phyloP scores from a whole-genome alignment of 2,797 vertebrate species.

The Sciurus vulgaris region DNA sequence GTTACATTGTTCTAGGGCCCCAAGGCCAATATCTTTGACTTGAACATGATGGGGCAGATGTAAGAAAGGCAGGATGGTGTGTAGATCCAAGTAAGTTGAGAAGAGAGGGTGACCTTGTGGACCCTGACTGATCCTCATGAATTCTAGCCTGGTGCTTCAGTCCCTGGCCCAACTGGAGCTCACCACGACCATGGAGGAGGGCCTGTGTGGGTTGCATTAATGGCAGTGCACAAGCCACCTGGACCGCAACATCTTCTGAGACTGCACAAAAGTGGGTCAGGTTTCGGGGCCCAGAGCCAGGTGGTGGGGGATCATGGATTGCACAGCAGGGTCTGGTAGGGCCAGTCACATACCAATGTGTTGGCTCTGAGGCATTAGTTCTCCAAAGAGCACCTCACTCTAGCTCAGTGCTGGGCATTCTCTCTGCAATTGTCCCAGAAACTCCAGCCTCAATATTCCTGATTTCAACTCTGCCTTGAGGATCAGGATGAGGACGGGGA shows the following conservation, averaged over 20 bases:
- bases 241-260: constrained; percentile 80
- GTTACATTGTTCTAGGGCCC: not conserved
- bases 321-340: too few species aligned
- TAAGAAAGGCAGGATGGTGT: not conserved
- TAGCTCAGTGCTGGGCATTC: too few species aligned
- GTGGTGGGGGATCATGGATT: not conserved
- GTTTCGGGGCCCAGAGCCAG: not conserved
- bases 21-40: not conserved
- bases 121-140: not conserved
- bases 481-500: too few species aligned
- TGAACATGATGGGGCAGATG: not conserved
- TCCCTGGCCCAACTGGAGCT: constrained; percentile 71
- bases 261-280: constrained; percentile 79
- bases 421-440: not conserved
- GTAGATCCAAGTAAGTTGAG: not conserved
- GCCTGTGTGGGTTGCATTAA: constrained; percentile 62
- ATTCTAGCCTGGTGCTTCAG: constrained; percentile 75
- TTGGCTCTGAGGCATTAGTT: not conserved
- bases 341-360: too few species aligned
- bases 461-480: not conserved
- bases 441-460: not conserved
- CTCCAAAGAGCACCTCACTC: not conserved
- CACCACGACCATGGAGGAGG: constrained; percentile 66
- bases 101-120: too few species aligned
- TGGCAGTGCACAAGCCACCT: constrained; percentile 72